phyloP scores from a whole-genome alignment of 1,140 invertebrate species.

The Eulimnadia texana region DNA sequence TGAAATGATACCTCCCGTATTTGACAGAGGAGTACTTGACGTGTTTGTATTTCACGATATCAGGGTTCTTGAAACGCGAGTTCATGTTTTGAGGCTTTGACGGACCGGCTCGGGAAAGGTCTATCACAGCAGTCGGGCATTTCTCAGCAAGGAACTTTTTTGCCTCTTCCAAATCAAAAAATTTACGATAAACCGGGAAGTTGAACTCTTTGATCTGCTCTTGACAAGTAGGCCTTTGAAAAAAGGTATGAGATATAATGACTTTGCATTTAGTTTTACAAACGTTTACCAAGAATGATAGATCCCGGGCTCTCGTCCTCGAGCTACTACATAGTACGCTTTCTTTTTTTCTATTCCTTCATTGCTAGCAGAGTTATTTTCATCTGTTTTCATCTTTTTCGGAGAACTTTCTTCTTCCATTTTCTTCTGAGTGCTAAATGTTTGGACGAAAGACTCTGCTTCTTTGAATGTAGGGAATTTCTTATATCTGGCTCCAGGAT shows the following conservation, averaged over 20 bases:
- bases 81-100: conserved; percentile 17
- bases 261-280: too few relatives aligned
- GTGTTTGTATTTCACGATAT: conserved; percentile 3
- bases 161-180: conserved; percentile 1
- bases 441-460: too few relatives aligned
- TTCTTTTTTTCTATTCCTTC: neutral
- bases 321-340: neutral
- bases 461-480: conserved; percentile 36
- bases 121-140: too few relatives aligned
- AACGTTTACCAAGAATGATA: too few relatives aligned
- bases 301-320: neutral
- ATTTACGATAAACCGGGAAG: neutral
- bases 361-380: neutral
- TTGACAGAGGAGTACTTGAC: neutral
- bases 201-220: neutral
- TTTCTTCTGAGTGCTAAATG: neutral
- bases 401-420: neutral
- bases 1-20: conserved; percentile 26
- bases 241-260: too few relatives aligned
- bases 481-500: conserved; percentile 50
- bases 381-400: too few relatives aligned
- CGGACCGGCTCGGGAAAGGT: too few relatives aligned
- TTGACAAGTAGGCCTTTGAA: neutral
- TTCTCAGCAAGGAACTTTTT: conserved; percentile 18
- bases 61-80: conserved; percentile 2